Percentiles rank a stretch among this genome's conserved stretches.
Conservation (phyloP, 2,113 vertebrate genomes). For the Picathartes gymnocephalus region DNA sequence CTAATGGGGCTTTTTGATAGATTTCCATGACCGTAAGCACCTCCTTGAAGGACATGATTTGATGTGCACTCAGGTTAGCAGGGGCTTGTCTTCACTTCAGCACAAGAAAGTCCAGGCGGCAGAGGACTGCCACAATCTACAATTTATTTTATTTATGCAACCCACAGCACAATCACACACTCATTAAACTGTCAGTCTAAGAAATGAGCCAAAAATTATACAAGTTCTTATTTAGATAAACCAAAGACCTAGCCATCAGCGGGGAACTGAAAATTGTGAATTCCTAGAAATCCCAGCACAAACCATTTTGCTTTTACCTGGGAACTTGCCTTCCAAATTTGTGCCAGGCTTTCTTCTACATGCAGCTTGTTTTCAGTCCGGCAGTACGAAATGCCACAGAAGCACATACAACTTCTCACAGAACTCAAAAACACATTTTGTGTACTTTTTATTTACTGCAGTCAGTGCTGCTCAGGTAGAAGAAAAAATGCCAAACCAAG, state of each 20-base stretch:
- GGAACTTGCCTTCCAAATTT: neutral
- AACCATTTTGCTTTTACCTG: neutral
- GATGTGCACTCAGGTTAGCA: neutral
- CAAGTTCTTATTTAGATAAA: neutral
- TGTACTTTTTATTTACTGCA: neutral
- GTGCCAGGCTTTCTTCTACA: neutral
- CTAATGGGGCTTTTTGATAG: neutral
- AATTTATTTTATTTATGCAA: neutral
- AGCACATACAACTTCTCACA: neutral
- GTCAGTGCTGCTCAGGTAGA: conserved; percentile 38
- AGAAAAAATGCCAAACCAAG: conserved; percentile 72
- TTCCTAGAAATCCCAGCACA: neutral
- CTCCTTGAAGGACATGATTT: neutral
- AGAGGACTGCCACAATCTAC: neutral
- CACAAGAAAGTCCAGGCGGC: neutral
- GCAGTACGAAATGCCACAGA: neutral
- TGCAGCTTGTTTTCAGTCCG: neutral
- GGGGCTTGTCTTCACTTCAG: neutral
- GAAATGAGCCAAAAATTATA: neutral
- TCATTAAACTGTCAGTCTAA: neutral
- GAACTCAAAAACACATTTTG: neutral
- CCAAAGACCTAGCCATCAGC: neutral
- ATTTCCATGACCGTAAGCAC: neutral
- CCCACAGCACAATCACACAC: neutral
- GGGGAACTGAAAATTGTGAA: neutral